phyloP scores from a whole-genome alignment of 2,888 invertebrate species.

The Apamea epomidion region DNA sequence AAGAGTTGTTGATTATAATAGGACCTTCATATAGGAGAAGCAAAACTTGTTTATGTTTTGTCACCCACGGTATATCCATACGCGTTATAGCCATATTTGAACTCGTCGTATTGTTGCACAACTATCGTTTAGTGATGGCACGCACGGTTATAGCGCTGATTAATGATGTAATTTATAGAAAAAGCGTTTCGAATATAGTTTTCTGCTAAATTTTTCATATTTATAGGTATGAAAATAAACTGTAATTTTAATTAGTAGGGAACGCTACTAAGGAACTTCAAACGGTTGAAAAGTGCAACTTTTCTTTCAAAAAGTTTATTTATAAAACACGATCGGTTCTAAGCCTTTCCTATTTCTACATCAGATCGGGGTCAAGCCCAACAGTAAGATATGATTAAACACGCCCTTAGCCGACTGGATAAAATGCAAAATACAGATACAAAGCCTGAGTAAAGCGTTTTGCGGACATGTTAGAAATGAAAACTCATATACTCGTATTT shows the following conservation, averaged over 20 bases:
- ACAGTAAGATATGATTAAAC: slow-evolving; percentile 84
- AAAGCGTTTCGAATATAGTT: neutral
- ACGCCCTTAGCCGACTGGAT: slow-evolving; percentile 78
- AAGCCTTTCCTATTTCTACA: slow-evolving; percentile 37
- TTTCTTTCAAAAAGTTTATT: neutral
- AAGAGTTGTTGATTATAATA: neutral
- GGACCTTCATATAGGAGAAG: neutral
- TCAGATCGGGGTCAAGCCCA: slow-evolving; percentile 68
- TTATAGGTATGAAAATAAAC: neutral
- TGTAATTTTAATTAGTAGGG: neutral
- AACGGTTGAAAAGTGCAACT: neutral
- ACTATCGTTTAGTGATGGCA: neutral
- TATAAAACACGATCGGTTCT: slow-evolving; percentile 32
- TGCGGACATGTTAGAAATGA: slow-evolving; percentile 31
- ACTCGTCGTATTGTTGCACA: neutral
- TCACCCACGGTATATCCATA: neutral
- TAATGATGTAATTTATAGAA: neutral
- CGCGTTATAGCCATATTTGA: neutral
- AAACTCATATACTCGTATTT: slow-evolving; percentile 8
- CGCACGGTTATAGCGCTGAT: neutral
- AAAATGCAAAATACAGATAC: slow-evolving; percentile 68
- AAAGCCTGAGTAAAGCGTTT: slow-evolving; percentile 32
- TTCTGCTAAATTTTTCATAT: neutral
- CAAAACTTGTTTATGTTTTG: neutral
- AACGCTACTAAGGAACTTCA: neutral